Evolutionary conservation across 2,113 vertebrate species (phyloP).

Genomic region (Stigmatopora argus): DNA sequence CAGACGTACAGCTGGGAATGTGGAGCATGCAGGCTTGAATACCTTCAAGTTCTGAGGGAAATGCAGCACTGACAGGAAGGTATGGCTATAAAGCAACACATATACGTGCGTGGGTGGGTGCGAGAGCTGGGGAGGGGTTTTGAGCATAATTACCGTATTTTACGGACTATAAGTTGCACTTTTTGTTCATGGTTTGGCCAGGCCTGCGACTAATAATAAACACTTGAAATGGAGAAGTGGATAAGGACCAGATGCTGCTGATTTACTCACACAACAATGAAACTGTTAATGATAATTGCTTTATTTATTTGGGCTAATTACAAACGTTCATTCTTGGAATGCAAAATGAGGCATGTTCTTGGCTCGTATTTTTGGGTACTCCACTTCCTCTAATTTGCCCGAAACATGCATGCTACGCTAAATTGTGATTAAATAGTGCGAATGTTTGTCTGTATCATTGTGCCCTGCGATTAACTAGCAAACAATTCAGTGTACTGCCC

Average conservation of each 20-base stretch:
- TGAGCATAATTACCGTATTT: not conserved
- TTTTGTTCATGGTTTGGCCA: not conserved
- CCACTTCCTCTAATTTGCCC: too few species aligned
- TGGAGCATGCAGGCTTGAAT: slow-evolving; percentile 44
- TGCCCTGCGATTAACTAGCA: too few species aligned
- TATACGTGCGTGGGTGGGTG: slow-evolving; percentile 5
- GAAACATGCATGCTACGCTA: too few species aligned
- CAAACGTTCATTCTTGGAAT: slow-evolving; percentile 13
- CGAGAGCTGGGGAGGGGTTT: not conserved
- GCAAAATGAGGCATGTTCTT: slow-evolving; percentile 11
- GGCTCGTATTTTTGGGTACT: not conserved
- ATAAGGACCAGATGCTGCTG: slow-evolving; percentile 46
- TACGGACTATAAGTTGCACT: slow-evolving; percentile 19
- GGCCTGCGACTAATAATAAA: slow-evolving; percentile 17
- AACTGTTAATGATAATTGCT: slow-evolving; percentile 52
- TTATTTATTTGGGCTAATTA: slow-evolving; percentile 59
- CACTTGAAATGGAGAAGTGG: slow-evolving; percentile 38
- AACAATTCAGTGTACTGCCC: too few species aligned
- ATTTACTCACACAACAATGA: slow-evolving; percentile 60
- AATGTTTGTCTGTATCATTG: too few species aligned
- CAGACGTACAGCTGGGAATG: slow-evolving; percentile 66
- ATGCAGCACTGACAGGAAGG: slow-evolving; percentile 53
- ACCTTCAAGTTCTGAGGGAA: slow-evolving; percentile 52
- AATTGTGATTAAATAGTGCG: too few species aligned
- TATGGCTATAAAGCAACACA: slow-evolving; percentile 40